Base-by-base conservation (phyloP, 2,797 vertebrate genomes). In the Botia kubotai region DNA sequence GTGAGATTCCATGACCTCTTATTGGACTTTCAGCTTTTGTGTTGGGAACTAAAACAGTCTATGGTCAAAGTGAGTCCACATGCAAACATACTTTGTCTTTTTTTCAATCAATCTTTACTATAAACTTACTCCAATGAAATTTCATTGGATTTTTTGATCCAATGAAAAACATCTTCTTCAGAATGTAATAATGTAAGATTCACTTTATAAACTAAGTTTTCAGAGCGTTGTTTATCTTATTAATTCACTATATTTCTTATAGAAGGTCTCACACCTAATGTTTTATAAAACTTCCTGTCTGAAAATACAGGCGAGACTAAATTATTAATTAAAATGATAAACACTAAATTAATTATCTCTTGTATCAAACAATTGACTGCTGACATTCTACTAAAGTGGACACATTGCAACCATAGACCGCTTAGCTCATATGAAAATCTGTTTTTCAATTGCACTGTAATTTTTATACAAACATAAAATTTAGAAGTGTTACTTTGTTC, bases 401-500 rank as follows among this genome's bases (percentile, higher is more conserved):
- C 21, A 58, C 19, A 67, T 26, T 68, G 57, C 12, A 46, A 50
- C 75, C 50, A 77, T 53, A 53, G 19, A 6, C 19, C 17, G n/a
- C 26, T 39, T 65, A 16, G 7, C 36, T 26, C 23, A 65, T 17
- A n/a, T 17, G 6, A 36, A 65, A 65, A 39, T 39, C 36, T 7
- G 6, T 6, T 39, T 6, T 39, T 8, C 1, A 39, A 39, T 0
- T 39, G 36, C 36, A 39, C 36, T 39, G 36, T 39, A 39, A 39
- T 39, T 6, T 39, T 23, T 58, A n/a, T 66, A 50, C 55, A 72
- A 74, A 72, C 26, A 46, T 52, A 74, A 83, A 82, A 83, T 39
- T 82, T 75, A 71, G 80, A 85, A 86, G 82, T 84, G 83, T 68
- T 82, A 79, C 62, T 82, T 50, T 84, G 21, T 57, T 57, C 4